These are phyloP conservation scores for Brachycybe producta DNA, from an alignment of 2,888 invertebrate genomes.

Conservation along the genomic window DNA sequence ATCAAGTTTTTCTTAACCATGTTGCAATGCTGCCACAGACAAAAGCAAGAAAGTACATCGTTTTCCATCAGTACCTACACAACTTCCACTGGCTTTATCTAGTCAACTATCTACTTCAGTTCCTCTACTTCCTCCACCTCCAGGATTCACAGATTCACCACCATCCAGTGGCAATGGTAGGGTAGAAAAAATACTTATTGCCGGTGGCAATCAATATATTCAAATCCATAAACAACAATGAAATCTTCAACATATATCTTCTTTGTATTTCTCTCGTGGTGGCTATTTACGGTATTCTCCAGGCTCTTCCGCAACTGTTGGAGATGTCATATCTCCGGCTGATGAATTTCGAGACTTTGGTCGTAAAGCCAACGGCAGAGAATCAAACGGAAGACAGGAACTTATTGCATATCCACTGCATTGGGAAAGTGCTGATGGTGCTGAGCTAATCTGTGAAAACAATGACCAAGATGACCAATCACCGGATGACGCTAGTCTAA, in stretches of 20 bases:
- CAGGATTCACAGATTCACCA: constrained; percentile 14
- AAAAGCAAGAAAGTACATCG: constrained; percentile 8
- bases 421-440: constrained; percentile 15
- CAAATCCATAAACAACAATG: background rate
- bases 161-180: background rate
- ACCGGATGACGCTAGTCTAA: background rate
- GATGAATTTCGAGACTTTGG: constrained; percentile 16
- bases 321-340: constrained; percentile 15
- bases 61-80: constrained; percentile 1
- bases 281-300: too few species aligned
- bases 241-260: background rate
- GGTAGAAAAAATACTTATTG: too few species aligned
- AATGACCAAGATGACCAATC: background rate
- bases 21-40: too few species aligned
- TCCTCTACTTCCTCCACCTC: constrained; percentile 16
- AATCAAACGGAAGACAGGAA: background rate
- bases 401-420: background rate
- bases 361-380: background rate
- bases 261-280: too few species aligned
- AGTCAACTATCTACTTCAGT: constrained; percentile 11
- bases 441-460: constrained; percentile 4
- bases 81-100: constrained; percentile 8
- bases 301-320: too few species aligned
- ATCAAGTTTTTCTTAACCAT: too few species aligned
- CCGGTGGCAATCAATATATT: too few species aligned